Percentiles rank a stretch among this genome's conserved stretches.
These are phyloP conservation scores for Chascanopsetta lugubris DNA, from an alignment of 2,113 vertebrate genomes.

Conservation along the genomic window DNA sequence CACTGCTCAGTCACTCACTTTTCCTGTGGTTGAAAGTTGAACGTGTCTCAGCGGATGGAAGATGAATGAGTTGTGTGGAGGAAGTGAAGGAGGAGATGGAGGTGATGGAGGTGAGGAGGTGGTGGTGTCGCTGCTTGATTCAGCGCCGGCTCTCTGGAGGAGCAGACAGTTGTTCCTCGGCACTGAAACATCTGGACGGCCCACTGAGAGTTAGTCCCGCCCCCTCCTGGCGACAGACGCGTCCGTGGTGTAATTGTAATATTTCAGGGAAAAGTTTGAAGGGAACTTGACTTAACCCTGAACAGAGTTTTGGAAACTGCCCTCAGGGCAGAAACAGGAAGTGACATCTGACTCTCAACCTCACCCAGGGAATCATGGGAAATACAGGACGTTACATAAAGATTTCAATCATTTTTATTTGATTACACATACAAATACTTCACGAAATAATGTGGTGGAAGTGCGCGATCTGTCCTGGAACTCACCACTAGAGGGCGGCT, in stretches of 20 bases:
- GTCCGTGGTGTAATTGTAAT: slow-evolving; percentile 55
- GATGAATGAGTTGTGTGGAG: too few relatives aligned
- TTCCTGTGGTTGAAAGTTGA: background rate
- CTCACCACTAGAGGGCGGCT: too few relatives aligned
- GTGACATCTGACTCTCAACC: slow-evolving; percentile 53
- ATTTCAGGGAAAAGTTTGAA: slow-evolving; percentile 68
- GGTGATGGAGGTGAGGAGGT: too few relatives aligned
- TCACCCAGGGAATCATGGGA: slow-evolving; percentile 19
- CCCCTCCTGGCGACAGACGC: slow-evolving; percentile 21
- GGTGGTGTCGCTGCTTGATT: slow-evolving; percentile 20
- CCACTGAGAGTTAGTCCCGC: slow-evolving; percentile 56
- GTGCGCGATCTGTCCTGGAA: too few relatives aligned
- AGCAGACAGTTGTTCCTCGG: slow-evolving; percentile 73
- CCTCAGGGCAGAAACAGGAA: slow-evolving; percentile 55
- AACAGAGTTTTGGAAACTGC: slow-evolving; percentile 61
- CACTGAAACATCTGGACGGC: slow-evolving; percentile 74
- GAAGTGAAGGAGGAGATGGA: too few relatives aligned
- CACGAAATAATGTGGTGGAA: too few relatives aligned
- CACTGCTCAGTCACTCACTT: too few relatives aligned
- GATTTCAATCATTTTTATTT: too few relatives aligned
- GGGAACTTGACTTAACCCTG: slow-evolving; percentile 73
- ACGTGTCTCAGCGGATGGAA: too few relatives aligned
- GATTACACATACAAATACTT: too few relatives aligned
- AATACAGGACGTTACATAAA: too few relatives aligned
- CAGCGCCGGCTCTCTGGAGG: slow-evolving; percentile 37